These are phyloP conservation scores for Hirundo rustica DNA, from an alignment of 2,797 vertebrate genomes.

Conservation along the genomic window DNA sequence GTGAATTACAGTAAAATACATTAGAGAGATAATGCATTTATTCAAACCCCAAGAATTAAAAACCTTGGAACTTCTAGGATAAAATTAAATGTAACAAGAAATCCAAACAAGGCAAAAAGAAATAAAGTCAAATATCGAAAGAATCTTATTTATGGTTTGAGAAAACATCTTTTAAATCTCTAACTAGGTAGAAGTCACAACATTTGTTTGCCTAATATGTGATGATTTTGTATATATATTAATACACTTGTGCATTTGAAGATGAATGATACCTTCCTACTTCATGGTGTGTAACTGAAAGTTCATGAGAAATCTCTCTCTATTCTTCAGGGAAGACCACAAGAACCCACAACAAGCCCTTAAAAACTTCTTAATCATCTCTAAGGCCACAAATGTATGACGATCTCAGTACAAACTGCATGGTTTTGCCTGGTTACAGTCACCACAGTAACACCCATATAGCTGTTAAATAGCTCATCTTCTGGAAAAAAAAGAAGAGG, in stretches of 20 bases:
- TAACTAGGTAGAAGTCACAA: not conserved
- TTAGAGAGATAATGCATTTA: not conserved
- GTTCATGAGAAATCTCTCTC: not conserved
- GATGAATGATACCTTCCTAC: not conserved
- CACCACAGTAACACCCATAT: conserved; percentile 40
- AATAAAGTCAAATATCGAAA: not conserved
- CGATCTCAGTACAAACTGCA: not conserved
- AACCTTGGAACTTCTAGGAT: not conserved
- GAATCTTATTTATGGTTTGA: not conserved
- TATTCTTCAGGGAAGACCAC: not conserved
- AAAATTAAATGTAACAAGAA: not conserved
- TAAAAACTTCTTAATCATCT: not conserved
- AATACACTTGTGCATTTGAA: not conserved
- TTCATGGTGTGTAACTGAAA: not conserved
- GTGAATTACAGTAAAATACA: not conserved
- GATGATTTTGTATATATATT: not conserved
- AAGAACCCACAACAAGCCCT: not conserved
- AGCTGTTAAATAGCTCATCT: conserved; percentile 20
- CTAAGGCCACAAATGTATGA: not conserved
- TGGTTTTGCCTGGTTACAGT: conserved; percentile 52
- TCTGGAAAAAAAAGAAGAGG: not conserved
- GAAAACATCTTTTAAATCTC: not conserved
- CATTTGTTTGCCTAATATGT: not conserved
- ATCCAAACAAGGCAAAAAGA: not conserved
- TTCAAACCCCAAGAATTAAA: not conserved